Evolutionary conservation across 2,797 vertebrate species (phyloP), one percentile per base, ranked within the genome.

Genomic region (Enteromius thamalakanensis): DNA sequence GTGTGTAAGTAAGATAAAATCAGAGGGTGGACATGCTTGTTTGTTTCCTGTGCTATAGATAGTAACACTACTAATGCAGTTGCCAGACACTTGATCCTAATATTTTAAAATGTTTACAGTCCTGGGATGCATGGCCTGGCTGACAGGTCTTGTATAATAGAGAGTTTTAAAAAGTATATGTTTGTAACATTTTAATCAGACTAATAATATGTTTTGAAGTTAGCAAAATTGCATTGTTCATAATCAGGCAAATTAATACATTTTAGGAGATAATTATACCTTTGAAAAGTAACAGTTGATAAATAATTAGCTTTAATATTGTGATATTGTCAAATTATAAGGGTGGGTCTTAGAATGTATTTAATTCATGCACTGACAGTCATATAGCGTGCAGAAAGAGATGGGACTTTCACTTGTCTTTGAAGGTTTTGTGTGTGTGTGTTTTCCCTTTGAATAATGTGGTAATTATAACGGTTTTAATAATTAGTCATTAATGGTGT

Each of bases 41-140:
- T 76, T 45, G 81, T 55, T 82, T 68, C 49, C 23, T 37, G 47
- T 45, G 49, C 47, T 76, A 40, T 68, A 37, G 29, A 67, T 72
- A 75, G 10, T 26, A 67, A 42, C 70, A 37, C n/a, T 3, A n/a
- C 47, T 40, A 49, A 47, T 49, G 40, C 68, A 49, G 29, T 49
- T 62, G 53, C 17, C 55, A 2, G 68, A 81, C 53, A 72, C 55
- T 55, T 67, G 71, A 82, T 51, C n/a, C 62, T 75, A 29, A 23
- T 51, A n/a, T 8, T 34, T 74, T 64, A 12, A 70, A 75, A 65
- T 53, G 21, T 67, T 76, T 42, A 53, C 45, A 82, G 3, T 7
- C 7, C 58, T 1, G 17, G 12, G 10, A 40, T 65, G 45, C 6
- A 1, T n/a, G n/a, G n/a, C n/a, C n/a, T 32, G 12, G 68, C n/a